Conservation (phyloP, 2,888 invertebrate species). For the Flexamia atlantica region DNA sequence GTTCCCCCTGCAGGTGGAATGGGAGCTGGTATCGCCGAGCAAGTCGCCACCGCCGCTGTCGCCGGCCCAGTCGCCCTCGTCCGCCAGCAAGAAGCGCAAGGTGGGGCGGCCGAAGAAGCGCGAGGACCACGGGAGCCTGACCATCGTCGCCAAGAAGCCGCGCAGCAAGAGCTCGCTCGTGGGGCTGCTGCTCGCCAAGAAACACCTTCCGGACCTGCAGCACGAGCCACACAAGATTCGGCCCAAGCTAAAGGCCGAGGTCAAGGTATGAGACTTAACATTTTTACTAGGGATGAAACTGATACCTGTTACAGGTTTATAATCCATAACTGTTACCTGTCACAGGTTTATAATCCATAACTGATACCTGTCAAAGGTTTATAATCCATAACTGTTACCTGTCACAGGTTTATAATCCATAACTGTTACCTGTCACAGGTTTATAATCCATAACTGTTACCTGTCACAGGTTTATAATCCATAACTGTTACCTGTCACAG, state of each 20-base stretch:
- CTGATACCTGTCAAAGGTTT: no score
- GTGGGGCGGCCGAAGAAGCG: conserved; percentile 89
- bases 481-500: no score
- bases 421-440: no score
- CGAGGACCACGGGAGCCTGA: conserved; percentile 74
- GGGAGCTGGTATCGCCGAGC: conserved; percentile 54
- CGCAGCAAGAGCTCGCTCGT: conserved; percentile 73
- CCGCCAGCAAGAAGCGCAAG: conserved; percentile 85
- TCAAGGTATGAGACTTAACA: conserved; percentile 75
- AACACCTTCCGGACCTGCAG: conserved; percentile 73
- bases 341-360: no score
- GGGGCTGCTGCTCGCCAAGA: conserved; percentile 73
- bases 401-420: no score
- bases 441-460: no score
- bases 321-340: no score
- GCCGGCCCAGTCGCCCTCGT: conserved; percentile 63
- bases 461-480: no score
- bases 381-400: no score
- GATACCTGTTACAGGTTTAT: no score
- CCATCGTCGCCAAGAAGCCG: conserved; percentile 89
- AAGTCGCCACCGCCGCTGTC: conserved; percentile 65
- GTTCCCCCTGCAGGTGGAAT: conserved; percentile 48
- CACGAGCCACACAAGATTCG: conserved; percentile 77
- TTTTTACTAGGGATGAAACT: no score
- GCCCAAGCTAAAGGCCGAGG: conserved; percentile 85